These are phyloP conservation scores for Sarcophaga caerulescens DNA, from an alignment of 2,888 invertebrate species.

Conservation along the genomic window DNA sequence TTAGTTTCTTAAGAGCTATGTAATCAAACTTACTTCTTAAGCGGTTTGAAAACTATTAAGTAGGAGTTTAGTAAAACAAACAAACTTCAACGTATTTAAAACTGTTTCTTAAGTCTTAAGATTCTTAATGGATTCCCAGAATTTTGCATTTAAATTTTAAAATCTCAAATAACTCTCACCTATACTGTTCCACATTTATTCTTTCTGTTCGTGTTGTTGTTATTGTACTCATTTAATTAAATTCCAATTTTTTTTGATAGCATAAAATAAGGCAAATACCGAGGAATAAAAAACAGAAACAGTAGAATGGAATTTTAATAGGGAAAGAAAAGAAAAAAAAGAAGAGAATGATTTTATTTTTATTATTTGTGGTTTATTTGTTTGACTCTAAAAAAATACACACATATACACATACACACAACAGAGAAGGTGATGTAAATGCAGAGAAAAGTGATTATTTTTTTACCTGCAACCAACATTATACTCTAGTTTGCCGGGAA, in stretches of 20 bases:
- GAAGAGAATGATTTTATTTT: conserved; percentile 4
- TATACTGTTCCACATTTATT: background rate
- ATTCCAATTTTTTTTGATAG: conserved; percentile 43
- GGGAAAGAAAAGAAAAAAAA: background rate
- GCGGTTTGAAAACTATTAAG: no score
- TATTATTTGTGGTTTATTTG: conserved; percentile 31
- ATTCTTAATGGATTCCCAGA: no score
- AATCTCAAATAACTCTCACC: background rate
- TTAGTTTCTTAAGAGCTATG: no score
- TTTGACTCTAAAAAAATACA: no score
- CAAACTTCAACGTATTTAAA: no score
- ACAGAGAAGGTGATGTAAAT: conserved; percentile 24
- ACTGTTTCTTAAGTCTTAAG: no score
- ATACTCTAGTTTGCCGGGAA: background rate
- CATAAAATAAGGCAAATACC: conserved; percentile 8
- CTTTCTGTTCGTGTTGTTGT: background rate
- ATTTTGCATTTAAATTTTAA: no score
- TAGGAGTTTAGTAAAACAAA: no score
- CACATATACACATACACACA: no score
- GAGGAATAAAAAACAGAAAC: background rate
- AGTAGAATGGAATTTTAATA: no score
- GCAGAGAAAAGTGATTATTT: conserved; percentile 17
- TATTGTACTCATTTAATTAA: conserved; percentile 59
- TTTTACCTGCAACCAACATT: background rate
- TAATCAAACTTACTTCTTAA: no score